A percentile compares a stretch with the other conserved stretches of the same genome.
Evolutionary conservation across 2,888 invertebrate species (phyloP).

Genomic region (Hypena proboscidalis): DNA sequence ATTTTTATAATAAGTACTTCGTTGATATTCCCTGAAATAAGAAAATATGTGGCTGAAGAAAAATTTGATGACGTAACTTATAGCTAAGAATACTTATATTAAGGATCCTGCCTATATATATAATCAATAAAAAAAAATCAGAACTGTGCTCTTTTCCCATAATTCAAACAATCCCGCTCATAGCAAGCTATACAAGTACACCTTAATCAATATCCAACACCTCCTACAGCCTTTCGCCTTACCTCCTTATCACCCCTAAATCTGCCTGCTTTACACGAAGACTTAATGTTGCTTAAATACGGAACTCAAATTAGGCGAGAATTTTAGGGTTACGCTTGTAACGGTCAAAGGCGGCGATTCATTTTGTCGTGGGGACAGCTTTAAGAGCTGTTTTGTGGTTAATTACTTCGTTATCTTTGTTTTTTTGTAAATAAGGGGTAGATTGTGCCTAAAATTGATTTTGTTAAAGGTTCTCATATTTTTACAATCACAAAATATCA

Average conservation of each 20-base stretch:
- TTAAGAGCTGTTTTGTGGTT: slow-evolving; percentile 12
- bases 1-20: no score
- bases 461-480: no score
- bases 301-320: slow-evolving; percentile 58
- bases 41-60: no score
- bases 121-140: no score
- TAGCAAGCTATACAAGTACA: not conserved
- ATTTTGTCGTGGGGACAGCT: slow-evolving; percentile 31
- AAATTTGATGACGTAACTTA: no score
- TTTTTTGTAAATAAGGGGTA: slow-evolving; percentile 9
- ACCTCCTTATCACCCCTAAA: slow-evolving; percentile 73
- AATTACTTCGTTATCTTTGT: slow-evolving; percentile 32
- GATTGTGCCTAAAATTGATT: no score
- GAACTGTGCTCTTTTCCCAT: no score
- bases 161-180: no score
- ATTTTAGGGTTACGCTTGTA: slow-evolving; percentile 41
- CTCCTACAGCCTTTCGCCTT: slow-evolving; percentile 32
- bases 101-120: no score
- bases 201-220: slow-evolving; percentile 5
- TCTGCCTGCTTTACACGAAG: slow-evolving; percentile 72
- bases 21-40: no score
- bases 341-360: slow-evolving; percentile 34
- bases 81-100: no score
- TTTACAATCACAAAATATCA: no score
- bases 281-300: slow-evolving; percentile 62